These are phyloP conservation scores for Poeciliopsis turneri DNA, from an alignment of 2,797 vertebrate genomes.

Conservation along the genomic window DNA sequence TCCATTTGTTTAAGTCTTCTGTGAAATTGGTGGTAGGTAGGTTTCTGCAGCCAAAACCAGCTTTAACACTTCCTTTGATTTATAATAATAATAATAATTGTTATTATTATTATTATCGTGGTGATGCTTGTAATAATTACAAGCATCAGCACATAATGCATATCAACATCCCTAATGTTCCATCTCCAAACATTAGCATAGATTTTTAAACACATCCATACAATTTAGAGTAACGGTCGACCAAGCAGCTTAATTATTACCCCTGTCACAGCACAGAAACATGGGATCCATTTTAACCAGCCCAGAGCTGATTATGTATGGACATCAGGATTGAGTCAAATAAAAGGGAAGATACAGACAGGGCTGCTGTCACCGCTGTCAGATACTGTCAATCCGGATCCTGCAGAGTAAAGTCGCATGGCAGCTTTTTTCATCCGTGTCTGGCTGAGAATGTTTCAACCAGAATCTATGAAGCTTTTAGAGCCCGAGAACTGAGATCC, in stretches of 20 bases:
- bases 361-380: slow-evolving; percentile 36
- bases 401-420: not conserved
- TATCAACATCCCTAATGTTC: not conserved
- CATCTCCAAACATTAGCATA: not conserved
- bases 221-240: slow-evolving; percentile 6
- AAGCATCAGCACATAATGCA: slow-evolving; percentile 50
- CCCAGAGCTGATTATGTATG: slow-evolving; percentile 5
- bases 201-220: slow-evolving; percentile 19
- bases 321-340: not conserved
- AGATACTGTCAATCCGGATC: slow-evolving; percentile 23
- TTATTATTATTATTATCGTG: too few relatives aligned
- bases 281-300: slow-evolving; percentile 8
- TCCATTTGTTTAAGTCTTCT: slow-evolving; percentile 1
- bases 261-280: slow-evolving; percentile 32
- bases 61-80: not conserved
- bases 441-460: not conserved
- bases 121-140: slow-evolving; percentile 5
- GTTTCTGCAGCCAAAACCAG: not conserved
- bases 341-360: slow-evolving; percentile 20
- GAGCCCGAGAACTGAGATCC: slow-evolving; percentile 1
- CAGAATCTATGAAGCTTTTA: not conserved
- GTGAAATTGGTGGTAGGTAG: slow-evolving; percentile 3
- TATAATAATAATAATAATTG: too few relatives aligned
- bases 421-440: slow-evolving; percentile 12
- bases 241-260: slow-evolving; percentile 30